Evolutionary conservation across 2,113 vertebrate species (phyloP).

Genomic region (Anoplopoma fimbria): DNA sequence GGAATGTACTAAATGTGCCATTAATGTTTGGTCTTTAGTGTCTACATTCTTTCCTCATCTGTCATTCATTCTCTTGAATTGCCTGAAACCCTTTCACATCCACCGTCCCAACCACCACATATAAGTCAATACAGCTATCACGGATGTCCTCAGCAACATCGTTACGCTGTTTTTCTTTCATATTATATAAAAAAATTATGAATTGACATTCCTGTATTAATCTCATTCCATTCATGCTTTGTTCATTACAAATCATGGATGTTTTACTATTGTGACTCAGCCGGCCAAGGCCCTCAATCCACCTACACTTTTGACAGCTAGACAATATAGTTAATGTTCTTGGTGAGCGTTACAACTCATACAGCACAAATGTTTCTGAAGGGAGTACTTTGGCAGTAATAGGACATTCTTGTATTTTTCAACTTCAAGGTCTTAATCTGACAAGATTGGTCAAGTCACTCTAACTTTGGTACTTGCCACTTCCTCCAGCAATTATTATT

Average conservation of each 20-base stretch:
- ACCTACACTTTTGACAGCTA: slow-evolving; percentile 9
- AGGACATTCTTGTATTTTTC: not conserved
- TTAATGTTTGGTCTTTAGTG: slow-evolving; percentile 67
- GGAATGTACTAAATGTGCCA: slow-evolving; percentile 63
- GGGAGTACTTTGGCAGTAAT: not conserved
- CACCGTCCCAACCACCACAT: not conserved
- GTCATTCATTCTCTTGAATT: slow-evolving; percentile 58
- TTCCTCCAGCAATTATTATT: not conserved
- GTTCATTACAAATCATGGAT: not conserved
- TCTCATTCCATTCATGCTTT: slow-evolving; percentile 6
- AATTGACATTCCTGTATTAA: not conserved
- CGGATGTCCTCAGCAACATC: slow-evolving; percentile 26
- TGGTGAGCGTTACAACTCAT: not conserved
- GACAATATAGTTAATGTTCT: not conserved
- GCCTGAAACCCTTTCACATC: slow-evolving; percentile 31
- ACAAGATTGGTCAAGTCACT: not conserved
- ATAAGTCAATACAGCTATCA: slow-evolving; percentile 28
- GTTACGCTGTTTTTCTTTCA: not conserved
- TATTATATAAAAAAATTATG: not conserved
- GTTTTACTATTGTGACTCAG: slow-evolving; percentile 15
- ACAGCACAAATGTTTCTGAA: not conserved
- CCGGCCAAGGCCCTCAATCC: not conserved
- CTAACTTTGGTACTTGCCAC: not conserved
- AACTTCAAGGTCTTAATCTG: not conserved
- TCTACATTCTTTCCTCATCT: slow-evolving; percentile 67